A percentile compares a stretch with the other conserved stretches of the same genome.
Conservation (phyloP, 2,888 invertebrate genomes). For the Craniophora ligustri region DNA sequence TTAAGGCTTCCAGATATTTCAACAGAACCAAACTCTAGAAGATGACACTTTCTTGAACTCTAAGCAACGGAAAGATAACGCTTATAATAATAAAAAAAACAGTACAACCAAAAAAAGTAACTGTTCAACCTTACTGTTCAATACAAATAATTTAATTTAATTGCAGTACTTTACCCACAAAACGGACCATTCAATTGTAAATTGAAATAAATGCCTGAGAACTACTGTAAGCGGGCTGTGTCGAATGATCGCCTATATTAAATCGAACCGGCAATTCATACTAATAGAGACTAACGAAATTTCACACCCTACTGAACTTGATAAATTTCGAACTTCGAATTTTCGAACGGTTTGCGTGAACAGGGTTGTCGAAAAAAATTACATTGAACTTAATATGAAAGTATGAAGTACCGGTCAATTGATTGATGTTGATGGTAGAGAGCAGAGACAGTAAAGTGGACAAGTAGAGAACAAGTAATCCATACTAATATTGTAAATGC, state of each 20-base stretch:
- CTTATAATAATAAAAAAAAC: not conserved
- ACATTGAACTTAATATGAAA: too few relatives aligned
- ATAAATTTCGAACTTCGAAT: slow-evolving; percentile 53
- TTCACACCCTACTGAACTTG: slow-evolving; percentile 69
- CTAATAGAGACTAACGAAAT: slow-evolving; percentile 58
- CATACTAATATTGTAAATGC: too few relatives aligned
- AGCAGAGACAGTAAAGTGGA: too few relatives aligned
- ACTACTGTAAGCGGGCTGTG: slow-evolving; percentile 18
- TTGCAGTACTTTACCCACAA: slow-evolving; percentile 22
- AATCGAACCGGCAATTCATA: slow-evolving; percentile 47
- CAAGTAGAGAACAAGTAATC: too few relatives aligned
- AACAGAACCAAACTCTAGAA: not conserved
- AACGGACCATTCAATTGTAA: slow-evolving; percentile 23
- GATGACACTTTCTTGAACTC: not conserved
- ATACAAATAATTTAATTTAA: slow-evolving; percentile 21
- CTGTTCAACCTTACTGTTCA: slow-evolving; percentile 7
- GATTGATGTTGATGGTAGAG: too few relatives aligned
- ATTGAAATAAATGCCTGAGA: slow-evolving; percentile 40
- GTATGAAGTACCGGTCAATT: not conserved
- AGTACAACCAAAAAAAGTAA: slow-evolving; percentile 1
- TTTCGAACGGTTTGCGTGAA: slow-evolving; percentile 16
- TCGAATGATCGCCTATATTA: slow-evolving; percentile 32
- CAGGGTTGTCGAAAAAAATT: slow-evolving; percentile 34
- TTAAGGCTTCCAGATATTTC: too few relatives aligned
- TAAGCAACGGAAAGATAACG: not conserved